Conservation (phyloP, 2,113 vertebrate genomes). For the Megaceryle maxima region DNA sequence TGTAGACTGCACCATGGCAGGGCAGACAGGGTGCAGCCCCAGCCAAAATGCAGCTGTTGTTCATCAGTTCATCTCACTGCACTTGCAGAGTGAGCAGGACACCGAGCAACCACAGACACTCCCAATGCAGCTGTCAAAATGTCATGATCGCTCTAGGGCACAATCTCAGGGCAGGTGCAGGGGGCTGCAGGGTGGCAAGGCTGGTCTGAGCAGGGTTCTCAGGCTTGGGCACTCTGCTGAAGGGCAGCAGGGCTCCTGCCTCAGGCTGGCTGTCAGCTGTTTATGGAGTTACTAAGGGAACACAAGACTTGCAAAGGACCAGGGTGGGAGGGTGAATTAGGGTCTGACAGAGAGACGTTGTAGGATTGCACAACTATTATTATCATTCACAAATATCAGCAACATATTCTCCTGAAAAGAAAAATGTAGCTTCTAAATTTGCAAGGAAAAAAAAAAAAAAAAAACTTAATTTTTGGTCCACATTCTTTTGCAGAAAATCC, state of each 20-base stretch:
- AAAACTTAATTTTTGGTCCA: neutral
- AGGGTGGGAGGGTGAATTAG: neutral
- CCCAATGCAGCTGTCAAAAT: neutral
- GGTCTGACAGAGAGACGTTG: neutral
- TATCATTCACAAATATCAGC: neutral
- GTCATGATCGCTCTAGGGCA: neutral
- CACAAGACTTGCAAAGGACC: neutral
- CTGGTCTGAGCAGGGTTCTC: neutral
- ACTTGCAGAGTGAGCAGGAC: neutral
- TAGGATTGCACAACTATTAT: neutral
- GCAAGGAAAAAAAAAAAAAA: neutral
- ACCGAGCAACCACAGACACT: neutral
- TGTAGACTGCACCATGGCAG: fast-evolving
- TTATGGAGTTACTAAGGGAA: neutral
- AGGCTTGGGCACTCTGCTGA: neutral
- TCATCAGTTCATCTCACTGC: neutral
- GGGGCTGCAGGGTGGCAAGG: neutral
- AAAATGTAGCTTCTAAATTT: neutral
- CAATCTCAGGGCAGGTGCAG: no score
- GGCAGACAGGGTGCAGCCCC: neutral
- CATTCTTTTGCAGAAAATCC: neutral
- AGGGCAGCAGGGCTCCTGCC: neutral
- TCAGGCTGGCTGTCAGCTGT: neutral
- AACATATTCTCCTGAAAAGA: neutral
- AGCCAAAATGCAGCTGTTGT: neutral